These are phyloP conservation scores for Gnatocerus cornutus DNA, from an alignment of 2,888 invertebrate species.

Conservation along the genomic window DNA sequence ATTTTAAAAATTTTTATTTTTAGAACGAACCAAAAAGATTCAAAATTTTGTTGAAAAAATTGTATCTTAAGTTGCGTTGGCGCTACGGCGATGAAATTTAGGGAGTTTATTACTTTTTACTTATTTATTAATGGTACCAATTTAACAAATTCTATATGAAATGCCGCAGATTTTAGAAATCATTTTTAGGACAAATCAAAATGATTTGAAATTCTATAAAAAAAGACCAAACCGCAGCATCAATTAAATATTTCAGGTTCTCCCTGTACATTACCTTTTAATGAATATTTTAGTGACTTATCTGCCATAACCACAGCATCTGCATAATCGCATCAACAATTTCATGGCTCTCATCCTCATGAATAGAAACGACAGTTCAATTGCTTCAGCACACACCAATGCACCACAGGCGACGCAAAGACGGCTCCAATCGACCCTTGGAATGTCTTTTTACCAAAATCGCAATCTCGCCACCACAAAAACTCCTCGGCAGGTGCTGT, in stretches of 20 bases:
- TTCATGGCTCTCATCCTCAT: slow-evolving; percentile 14
- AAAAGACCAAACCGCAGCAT: too few species aligned
- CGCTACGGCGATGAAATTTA: too few species aligned
- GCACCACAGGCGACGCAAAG: slow-evolving; percentile 21
- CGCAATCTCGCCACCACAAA: background rate
- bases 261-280: background rate
- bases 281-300: slow-evolving; percentile 14
- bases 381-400: slow-evolving; percentile 13
- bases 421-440: slow-evolving; percentile 1
- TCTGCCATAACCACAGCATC: slow-evolving; percentile 14
- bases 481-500: background rate
- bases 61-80: too few species aligned
- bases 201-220: too few species aligned
- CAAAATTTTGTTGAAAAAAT: too few species aligned
- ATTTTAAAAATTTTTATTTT: too few species aligned
- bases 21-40: too few species aligned
- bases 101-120: too few species aligned
- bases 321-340: slow-evolving; percentile 16
- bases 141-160: too few species aligned
- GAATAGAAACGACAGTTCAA: slow-evolving; percentile 23
- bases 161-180: too few species aligned
- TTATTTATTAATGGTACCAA: too few species aligned
- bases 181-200: too few species aligned
- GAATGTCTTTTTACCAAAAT: slow-evolving; percentile 3
- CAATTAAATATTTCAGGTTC: background rate